Evolutionary conservation across 1,140 invertebrate species (phyloP).

Genomic region (Musca vetustissima): DNA sequence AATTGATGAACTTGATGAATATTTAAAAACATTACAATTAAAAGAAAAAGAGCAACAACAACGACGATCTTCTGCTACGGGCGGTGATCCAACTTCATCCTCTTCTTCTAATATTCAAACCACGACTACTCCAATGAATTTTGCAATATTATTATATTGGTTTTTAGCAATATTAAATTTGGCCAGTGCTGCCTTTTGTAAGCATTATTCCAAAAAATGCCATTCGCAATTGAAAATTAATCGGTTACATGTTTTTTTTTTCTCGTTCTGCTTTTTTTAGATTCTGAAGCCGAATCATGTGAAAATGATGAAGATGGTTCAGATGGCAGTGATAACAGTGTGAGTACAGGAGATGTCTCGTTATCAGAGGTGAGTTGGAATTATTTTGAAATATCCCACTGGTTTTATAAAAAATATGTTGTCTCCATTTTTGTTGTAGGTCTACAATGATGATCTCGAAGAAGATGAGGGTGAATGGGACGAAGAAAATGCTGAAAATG

Average conservation of each 20-base stretch:
- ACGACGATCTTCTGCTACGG: background rate
- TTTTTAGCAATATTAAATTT: conserved; percentile 53
- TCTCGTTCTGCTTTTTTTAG: background rate
- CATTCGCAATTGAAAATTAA: conserved; percentile 12
- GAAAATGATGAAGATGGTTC: conserved; percentile 27
- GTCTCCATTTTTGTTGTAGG: conserved; percentile 28
- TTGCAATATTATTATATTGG: conserved; percentile 53
- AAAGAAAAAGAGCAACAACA: conserved; percentile 31
- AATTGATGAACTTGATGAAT: conserved; percentile 53
- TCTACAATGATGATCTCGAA: conserved; percentile 54
- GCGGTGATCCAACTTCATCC: background rate
- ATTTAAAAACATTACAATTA: conserved; percentile 49
- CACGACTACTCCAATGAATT: conserved; percentile 30
- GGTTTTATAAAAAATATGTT: no score
- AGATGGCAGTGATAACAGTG: conserved; percentile 14
- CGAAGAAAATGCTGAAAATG: conserved; percentile 42
- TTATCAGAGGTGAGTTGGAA: conserved; percentile 63
- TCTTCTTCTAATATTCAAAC: background rate
- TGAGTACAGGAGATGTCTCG: conserved; percentile 59
- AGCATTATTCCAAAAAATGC: conserved; percentile 38
- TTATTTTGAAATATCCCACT: conserved; percentile 36
- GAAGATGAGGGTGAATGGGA: conserved; percentile 54
- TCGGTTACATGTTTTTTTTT: conserved; percentile 7
- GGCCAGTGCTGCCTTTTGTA: conserved; percentile 51
- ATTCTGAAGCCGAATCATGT: conserved; percentile 27